phyloP scores from a whole-genome alignment of 2,888 invertebrate genomes.

The Dione juno region DNA sequence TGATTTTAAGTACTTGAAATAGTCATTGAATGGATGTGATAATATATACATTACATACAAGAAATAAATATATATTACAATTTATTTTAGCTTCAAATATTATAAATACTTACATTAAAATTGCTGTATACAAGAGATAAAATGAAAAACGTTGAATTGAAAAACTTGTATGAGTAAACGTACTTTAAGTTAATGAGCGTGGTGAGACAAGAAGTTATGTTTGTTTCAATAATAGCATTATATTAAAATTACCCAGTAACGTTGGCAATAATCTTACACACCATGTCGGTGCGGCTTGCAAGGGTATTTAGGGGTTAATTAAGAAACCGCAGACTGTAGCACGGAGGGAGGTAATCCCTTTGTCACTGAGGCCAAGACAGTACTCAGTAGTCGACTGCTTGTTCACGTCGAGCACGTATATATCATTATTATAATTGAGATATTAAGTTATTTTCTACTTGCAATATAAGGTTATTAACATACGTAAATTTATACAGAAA shows the following conservation, averaged over 20 bases:
- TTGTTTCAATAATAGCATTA: conserved; percentile 74
- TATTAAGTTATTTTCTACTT: conserved; percentile 40
- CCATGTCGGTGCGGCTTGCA: conserved; percentile 66
- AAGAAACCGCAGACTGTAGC: conserved; percentile 77
- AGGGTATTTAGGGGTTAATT: conserved; percentile 82
- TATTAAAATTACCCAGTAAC: conserved; percentile 78
- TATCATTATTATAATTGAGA: conserved; percentile 57
- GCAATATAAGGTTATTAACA: not conserved
- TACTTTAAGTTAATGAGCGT: conserved; percentile 59
- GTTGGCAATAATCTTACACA: conserved; percentile 76
- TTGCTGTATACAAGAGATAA: not conserved
- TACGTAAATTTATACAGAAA: not conserved
- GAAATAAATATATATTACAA: not conserved
- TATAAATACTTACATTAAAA: not conserved
- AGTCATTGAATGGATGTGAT: not conserved
- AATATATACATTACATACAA: not conserved
- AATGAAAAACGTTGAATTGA: conserved; percentile 41
- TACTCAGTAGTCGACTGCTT: conserved; percentile 50
- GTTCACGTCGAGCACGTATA: conserved; percentile 50
- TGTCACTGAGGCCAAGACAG: conserved; percentile 73
- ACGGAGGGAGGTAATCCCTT: conserved; percentile 71
- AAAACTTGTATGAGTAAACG: conserved; percentile 51
- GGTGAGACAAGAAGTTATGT: conserved; percentile 60
- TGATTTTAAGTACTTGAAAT: too few species aligned
- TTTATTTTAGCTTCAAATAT: not conserved